Conservation (phyloP, 2,888 invertebrate genomes). For the Smittia aterrima region DNA sequence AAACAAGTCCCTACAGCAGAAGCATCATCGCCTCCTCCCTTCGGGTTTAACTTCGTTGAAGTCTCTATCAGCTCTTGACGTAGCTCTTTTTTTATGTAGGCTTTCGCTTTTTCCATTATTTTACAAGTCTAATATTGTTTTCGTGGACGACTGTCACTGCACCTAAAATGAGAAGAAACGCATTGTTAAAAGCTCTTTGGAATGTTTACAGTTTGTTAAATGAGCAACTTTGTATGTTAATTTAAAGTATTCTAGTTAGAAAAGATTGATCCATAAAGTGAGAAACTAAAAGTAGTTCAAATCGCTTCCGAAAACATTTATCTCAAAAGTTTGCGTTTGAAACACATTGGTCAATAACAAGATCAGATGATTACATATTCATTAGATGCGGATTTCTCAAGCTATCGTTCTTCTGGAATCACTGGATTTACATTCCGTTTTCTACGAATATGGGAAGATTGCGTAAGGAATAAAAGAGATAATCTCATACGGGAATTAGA, state of each 20-base stretch:
- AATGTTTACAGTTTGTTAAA: too few relatives aligned
- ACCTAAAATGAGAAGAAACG: background rate
- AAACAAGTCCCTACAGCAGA: slow-evolving; percentile 58
- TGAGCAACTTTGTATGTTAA: too few relatives aligned
- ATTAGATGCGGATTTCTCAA: background rate
- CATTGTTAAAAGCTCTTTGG: too few relatives aligned
- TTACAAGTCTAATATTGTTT: background rate
- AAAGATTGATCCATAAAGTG: too few relatives aligned
- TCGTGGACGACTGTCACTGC: background rate
- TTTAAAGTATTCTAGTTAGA: too few relatives aligned
- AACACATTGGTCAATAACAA: background rate
- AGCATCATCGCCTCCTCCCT: background rate
- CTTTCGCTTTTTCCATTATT: slow-evolving; percentile 66
- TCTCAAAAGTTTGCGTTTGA: too few relatives aligned
- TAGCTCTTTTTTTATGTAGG: slow-evolving; percentile 70
- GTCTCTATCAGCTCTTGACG: too few relatives aligned
- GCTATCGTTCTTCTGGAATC: too few relatives aligned
- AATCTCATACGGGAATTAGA: slow-evolving; percentile 13
- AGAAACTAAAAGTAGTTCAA: too few relatives aligned
- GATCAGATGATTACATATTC: slow-evolving; percentile 19
- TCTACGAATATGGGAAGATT: background rate
- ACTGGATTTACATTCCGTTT: background rate
- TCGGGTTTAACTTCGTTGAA: slow-evolving; percentile 13
- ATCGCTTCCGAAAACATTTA: too few relatives aligned
- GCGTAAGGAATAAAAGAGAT: slow-evolving; percentile 17